These are phyloP conservation scores for Cichlasoma orientale DNA, from an alignment of 2,797 vertebrate genomes.

Conservation along the genomic window DNA sequence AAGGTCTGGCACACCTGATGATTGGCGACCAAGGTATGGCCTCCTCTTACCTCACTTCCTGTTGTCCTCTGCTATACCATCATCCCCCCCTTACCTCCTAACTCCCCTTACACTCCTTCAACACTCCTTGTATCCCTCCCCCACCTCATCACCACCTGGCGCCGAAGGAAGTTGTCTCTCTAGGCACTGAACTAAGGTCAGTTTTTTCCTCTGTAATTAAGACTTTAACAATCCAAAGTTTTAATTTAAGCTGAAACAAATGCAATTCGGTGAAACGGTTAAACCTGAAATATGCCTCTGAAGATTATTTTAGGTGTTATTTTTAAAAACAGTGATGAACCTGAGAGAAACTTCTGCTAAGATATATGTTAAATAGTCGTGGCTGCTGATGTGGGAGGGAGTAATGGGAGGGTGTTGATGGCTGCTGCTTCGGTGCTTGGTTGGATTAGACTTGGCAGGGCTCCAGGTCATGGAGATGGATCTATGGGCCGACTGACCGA, in stretches of 20 bases:
- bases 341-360: slow-evolving; percentile 65
- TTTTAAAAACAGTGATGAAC: slow-evolving; percentile 33
- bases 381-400: slow-evolving; percentile 40
- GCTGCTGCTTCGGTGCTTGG: slow-evolving; percentile 33
- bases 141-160: slow-evolving; percentile 81
- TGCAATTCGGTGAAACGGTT: slow-evolving; percentile 28
- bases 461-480: slow-evolving; percentile 73
- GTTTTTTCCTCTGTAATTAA: slow-evolving; percentile 66
- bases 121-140: slow-evolving; percentile 76
- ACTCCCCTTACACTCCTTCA: slow-evolving; percentile 43
- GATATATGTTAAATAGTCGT: slow-evolving; percentile 22
- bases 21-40: slow-evolving; percentile 99
- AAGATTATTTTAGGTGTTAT: slow-evolving; percentile 11
- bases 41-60: slow-evolving; percentile 83
- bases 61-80: slow-evolving; percentile 89
- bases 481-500: slow-evolving; percentile 69
- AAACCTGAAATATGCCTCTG: slow-evolving; percentile 13
- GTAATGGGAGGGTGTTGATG: slow-evolving; percentile 15
- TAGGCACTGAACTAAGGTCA: slow-evolving; percentile 78
- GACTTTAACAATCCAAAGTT: slow-evolving; percentile 32
- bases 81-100: slow-evolving; percentile 72
- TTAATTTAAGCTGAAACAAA: slow-evolving; percentile 38
- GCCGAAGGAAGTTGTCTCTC: slow-evolving; percentile 81
- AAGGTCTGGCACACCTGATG: slow-evolving; percentile 99
- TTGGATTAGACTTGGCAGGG: slow-evolving; percentile 54